These are phyloP conservation scores for Lasioglossum figueresi DNA, from an alignment of 2,888 invertebrate species.

Conservation along the genomic window DNA sequence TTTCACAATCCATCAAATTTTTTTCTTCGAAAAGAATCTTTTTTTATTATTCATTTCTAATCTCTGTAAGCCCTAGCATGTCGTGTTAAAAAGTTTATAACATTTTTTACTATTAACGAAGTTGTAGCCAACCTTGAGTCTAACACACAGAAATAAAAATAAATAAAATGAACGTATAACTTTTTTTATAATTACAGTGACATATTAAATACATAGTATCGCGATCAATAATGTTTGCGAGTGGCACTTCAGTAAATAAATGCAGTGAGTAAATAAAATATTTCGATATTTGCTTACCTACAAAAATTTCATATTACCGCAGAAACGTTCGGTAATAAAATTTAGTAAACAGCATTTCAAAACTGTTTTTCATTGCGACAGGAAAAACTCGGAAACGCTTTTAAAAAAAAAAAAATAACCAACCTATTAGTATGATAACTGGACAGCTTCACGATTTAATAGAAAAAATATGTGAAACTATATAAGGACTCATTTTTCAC, in stretches of 20 bases:
- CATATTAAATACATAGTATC: no score
- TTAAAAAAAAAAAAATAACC: not conserved
- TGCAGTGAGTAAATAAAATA: not conserved
- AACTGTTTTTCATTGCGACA: not conserved
- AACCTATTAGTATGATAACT: not conserved
- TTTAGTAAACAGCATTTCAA: not conserved
- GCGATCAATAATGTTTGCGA: not conserved
- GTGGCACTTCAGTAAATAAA: not conserved
- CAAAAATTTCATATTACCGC: not conserved
- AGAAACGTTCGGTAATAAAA: not conserved
- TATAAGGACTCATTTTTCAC: not conserved
- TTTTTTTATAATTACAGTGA: not conserved
- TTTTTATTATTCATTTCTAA: not conserved
- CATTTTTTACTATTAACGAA: not conserved
- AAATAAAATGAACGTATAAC: not conserved
- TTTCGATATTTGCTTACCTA: not conserved
- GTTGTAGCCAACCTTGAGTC: not conserved
- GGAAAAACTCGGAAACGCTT: not conserved
- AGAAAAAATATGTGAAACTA: not conserved
- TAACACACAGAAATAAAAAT: not conserved
- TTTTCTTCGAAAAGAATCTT: not conserved
- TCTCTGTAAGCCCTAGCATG: not conserved
- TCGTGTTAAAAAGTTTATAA: not conserved
- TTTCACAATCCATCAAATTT: constrained; percentile 11
- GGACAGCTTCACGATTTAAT: not conserved